Base-by-base conservation (phyloP, 2,797 vertebrate genomes). In the Tokudaia tokunoshimensis region DNA sequence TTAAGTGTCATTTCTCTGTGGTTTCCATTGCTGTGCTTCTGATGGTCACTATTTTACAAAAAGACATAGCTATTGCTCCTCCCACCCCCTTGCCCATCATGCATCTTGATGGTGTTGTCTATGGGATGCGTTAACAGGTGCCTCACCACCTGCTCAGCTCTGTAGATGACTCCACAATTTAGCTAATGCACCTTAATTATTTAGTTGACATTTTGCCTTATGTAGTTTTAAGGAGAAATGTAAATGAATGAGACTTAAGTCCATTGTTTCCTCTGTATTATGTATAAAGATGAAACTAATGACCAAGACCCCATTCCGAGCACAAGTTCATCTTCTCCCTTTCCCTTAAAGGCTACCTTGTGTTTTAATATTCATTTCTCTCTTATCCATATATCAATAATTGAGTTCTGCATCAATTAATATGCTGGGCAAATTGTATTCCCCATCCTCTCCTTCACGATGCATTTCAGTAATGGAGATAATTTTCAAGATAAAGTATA, bases 111-210 rank as follows among this genome's bases (percentile, higher is more conserved):
- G 87, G 52, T 3, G 61, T 87, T 90, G 76, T 26, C 91, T 90
- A 9, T 2, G 88, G 93, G 85, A 90, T 90, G 0, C 95, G 96
- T 89, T 92, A 97, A 97, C 96, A 98, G 97, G 96, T 98, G 91
- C 92, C 75, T 97, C 97, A 90, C 97, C 96, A 96, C 97, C 97
- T 98, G 97, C 97, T 97, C 67, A 80, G 47, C 95, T 87, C 94
- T 82, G 47, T 92, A 96, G 97, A 93, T 92, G 93, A 98, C 96
- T 94, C 89, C 50, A 94, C 95, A 94, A 94, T 98, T 97, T 97
- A 97, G 92, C 94, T 97, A 97, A 98, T 95, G 95, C 75, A 74
- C 97, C 97, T 98, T 97, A 98, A 98, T 98, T 98, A 98, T 98
- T 98, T 97, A 98, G 92, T 88, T 96, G 97, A 80, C 92, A 94